These are phyloP conservation scores for Thymelicus lineola DNA, from an alignment of 2,888 invertebrate genomes.

Conservation along the genomic window DNA sequence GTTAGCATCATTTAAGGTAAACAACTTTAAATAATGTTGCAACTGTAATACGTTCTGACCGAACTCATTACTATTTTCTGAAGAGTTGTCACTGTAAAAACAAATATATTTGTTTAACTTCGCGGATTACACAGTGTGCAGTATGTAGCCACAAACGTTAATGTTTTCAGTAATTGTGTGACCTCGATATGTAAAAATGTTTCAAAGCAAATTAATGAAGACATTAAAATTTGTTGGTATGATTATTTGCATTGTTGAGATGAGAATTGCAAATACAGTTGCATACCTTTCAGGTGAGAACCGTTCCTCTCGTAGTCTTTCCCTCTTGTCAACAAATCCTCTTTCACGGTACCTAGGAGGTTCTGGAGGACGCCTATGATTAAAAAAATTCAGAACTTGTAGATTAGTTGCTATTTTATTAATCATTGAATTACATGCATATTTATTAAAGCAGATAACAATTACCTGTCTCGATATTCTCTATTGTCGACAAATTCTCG, in stretches of 20 bases:
- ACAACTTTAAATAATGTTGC: constrained; percentile 80
- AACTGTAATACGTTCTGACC: constrained; percentile 78
- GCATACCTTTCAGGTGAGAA: constrained; percentile 67
- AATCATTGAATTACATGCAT: neutral
- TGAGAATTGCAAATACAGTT: constrained; percentile 9
- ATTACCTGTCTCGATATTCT: constrained; percentile 61
- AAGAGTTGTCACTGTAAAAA: constrained; percentile 84
- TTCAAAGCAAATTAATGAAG: constrained; percentile 6
- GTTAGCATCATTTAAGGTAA: constrained; percentile 72
- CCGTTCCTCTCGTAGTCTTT: constrained; percentile 67
- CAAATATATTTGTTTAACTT: constrained; percentile 80
- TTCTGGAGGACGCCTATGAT: constrained; percentile 64
- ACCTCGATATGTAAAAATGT: constrained; percentile 4
- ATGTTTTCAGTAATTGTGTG: constrained; percentile 12
- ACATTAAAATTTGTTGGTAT: constrained; percentile 20
- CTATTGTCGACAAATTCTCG: constrained; percentile 63
- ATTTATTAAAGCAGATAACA: neutral
- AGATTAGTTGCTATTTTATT: neutral
- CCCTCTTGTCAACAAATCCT: constrained; percentile 68
- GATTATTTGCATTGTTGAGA: constrained; percentile 11
- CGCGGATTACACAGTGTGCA: constrained; percentile 56
- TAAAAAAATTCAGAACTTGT: neutral
- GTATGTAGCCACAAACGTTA: constrained; percentile 53
- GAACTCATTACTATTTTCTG: constrained; percentile 77
- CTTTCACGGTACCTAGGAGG: constrained; percentile 66